phyloP scores from a whole-genome alignment of 2,113 vertebrate species.

The Siniperca knerii region DNA sequence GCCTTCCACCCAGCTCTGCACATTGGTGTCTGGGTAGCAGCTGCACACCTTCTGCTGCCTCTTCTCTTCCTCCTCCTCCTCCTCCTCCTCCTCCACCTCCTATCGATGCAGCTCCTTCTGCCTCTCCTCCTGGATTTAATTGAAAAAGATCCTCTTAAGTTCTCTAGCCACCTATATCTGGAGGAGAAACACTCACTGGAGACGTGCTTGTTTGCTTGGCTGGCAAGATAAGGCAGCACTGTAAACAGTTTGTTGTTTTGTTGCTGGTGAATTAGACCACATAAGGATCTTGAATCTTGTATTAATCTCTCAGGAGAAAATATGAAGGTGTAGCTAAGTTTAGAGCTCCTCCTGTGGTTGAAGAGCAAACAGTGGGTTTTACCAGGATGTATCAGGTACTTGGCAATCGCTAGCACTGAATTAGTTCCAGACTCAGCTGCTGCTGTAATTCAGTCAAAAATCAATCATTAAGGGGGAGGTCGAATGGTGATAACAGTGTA shows the following conservation, averaged over 20 bases:
- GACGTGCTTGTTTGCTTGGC: slow-evolving; percentile 20
- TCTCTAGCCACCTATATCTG: slow-evolving; percentile 47
- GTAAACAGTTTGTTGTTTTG: slow-evolving; percentile 32
- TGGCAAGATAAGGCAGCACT: slow-evolving; percentile 11
- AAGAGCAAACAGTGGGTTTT: not conserved
- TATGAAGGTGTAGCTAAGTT: not conserved
- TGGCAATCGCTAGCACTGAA: not conserved
- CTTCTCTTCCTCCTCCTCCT: slow-evolving; percentile 38
- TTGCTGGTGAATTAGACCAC: slow-evolving; percentile 19
- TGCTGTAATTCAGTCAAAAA: slow-evolving; percentile 40
- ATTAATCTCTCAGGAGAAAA: not conserved
- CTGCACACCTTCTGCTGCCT: slow-evolving; percentile 72
- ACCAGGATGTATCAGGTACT: slow-evolving; percentile 4
- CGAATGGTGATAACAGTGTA: slow-evolving; percentile 16
- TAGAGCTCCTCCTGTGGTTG: slow-evolving; percentile 7
- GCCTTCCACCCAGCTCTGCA: slow-evolving; percentile 44
- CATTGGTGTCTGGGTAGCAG: slow-evolving; percentile 70
- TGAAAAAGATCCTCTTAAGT: slow-evolving; percentile 56
- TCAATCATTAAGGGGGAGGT: slow-evolving; percentile 45
- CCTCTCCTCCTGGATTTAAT: slow-evolving; percentile 50
- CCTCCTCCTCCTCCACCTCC: slow-evolving; percentile 15
- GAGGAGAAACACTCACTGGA: slow-evolving; percentile 5
- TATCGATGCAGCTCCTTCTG: slow-evolving; percentile 47
- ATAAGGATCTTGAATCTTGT: slow-evolving; percentile 13
- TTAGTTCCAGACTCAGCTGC: slow-evolving; percentile 32